phyloP scores from a whole-genome alignment of 2,888 invertebrate genomes.

The Andrena bucephala region DNA sequence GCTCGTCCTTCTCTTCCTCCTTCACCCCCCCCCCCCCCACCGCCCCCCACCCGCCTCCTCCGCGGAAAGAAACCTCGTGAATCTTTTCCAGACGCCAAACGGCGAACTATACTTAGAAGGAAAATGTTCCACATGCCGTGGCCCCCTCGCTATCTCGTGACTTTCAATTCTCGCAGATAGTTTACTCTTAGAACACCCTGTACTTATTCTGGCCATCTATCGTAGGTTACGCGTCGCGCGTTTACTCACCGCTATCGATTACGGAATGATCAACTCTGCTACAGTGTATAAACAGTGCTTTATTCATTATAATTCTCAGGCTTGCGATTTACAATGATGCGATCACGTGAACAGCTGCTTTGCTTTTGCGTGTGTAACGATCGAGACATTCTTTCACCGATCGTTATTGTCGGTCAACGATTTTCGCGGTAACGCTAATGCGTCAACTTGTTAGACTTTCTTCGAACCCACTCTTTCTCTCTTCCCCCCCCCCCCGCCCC shows the following conservation, averaged over 20 bases:
- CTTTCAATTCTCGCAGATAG: not conserved
- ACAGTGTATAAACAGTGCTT: slow-evolving; percentile 67
- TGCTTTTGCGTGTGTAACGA: not conserved
- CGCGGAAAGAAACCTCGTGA: not conserved
- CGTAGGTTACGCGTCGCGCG: not conserved
- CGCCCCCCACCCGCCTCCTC: not conserved
- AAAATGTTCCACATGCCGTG: not conserved
- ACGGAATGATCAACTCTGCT: slow-evolving; percentile 64
- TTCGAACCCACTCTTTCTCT: not conserved
- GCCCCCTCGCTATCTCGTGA: not conserved
- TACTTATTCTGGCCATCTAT: not conserved
- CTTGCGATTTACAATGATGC: slow-evolving; percentile 51
- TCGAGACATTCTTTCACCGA: not conserved
- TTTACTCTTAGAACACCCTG: not conserved
- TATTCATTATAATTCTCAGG: slow-evolving; percentile 62
- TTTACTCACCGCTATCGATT: slow-evolving; percentile 39
- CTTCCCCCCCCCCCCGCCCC: too few species aligned
- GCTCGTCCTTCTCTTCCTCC: not conserved
- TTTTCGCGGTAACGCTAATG: slow-evolving; percentile 18
- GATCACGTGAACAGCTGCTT: slow-evolving; percentile 29
- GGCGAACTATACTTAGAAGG: slow-evolving; percentile 46
- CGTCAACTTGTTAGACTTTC: slow-evolving; percentile 7
- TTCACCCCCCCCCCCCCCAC: not conserved
- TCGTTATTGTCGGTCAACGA: slow-evolving; percentile 46
- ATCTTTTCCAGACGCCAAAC: slow-evolving; percentile 50